A percentile compares a stretch with the other conserved stretches of the same genome.
Conservation (phyloP, 2,797 vertebrate species). For the Sitta carolinensis region DNA sequence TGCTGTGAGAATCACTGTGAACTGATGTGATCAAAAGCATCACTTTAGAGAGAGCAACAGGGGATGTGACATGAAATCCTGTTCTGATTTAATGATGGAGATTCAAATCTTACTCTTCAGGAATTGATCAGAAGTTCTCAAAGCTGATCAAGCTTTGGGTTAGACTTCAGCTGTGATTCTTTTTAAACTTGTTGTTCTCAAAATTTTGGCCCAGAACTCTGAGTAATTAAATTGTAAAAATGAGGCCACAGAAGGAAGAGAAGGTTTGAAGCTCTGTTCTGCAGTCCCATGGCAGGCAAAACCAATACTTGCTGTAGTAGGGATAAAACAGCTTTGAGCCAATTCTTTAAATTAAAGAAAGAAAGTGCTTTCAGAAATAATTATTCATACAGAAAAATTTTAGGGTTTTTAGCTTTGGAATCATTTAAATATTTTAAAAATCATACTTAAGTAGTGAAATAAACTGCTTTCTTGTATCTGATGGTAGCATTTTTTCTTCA, state of each 20-base stretch:
- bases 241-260: neutral
- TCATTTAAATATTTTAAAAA: neutral
- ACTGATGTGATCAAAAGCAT: neutral
- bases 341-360: neutral
- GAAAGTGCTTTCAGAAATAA: neutral
- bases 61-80: neutral
- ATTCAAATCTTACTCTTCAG: neutral
- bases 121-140: neutral
- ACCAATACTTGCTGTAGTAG: fast-evolving
- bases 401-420: neutral
- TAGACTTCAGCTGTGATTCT: neutral
- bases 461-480: conserved; percentile 64
- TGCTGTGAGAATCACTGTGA: neutral
- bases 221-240: neutral
- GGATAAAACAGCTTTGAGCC: neutral
- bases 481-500: conserved; percentile 76
- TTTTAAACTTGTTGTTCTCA: neutral
- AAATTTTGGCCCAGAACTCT: neutral
- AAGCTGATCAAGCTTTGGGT: neutral
- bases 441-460: conserved; percentile 49
- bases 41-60: neutral
- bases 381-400: fast-evolving
- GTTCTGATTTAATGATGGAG: neutral
- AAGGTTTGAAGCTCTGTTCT: neutral
- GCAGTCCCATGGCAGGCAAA: neutral